A percentile compares a stretch with the other conserved stretches of the same genome.
Evolutionary conservation across 2,113 vertebrate species (phyloP).

Genomic region (Catharus bicknelli): DNA sequence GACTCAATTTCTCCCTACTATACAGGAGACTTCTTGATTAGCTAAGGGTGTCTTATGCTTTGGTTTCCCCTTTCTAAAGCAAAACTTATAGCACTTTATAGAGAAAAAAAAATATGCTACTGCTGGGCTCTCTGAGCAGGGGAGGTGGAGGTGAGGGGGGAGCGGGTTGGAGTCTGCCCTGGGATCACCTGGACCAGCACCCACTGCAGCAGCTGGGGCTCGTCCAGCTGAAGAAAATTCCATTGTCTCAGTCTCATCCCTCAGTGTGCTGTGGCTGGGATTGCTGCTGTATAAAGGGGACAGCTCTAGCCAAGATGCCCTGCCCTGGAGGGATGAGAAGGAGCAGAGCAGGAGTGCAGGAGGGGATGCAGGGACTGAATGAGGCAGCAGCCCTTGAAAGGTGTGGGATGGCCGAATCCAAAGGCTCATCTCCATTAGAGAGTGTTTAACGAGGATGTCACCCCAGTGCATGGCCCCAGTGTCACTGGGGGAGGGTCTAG

Average conservation of each 20-base stretch:
- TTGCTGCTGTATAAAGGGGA: not conserved
- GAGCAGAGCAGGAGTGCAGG: not conserved
- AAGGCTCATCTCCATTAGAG: rapidly evolving
- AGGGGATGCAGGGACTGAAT: not conserved
- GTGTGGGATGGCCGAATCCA: not conserved
- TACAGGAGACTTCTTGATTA: not conserved
- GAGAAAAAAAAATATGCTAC: not conserved
- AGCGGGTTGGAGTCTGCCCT: rapidly evolving
- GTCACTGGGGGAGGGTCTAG: too few relatives aligned
- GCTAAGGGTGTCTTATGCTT: not conserved
- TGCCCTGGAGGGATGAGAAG: too few relatives aligned
- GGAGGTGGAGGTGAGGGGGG: not conserved
- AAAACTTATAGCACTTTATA: not conserved
- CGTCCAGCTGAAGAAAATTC: not conserved
- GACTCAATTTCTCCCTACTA: not conserved
- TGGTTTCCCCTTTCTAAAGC: not conserved
- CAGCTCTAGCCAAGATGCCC: not conserved
- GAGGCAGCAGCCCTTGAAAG: not conserved
- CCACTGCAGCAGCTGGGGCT: rapidly evolving
- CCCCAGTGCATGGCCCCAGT: rapidly evolving
- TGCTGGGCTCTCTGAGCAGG: not conserved
- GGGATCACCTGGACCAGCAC: not conserved
- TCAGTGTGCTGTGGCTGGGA: too few relatives aligned
- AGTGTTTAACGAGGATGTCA: not conserved
- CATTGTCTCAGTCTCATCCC: not conserved